Evolutionary conservation across 2,113 vertebrate species (phyloP).

Genomic region (rat (Rattus norvegicus)): DNA sequence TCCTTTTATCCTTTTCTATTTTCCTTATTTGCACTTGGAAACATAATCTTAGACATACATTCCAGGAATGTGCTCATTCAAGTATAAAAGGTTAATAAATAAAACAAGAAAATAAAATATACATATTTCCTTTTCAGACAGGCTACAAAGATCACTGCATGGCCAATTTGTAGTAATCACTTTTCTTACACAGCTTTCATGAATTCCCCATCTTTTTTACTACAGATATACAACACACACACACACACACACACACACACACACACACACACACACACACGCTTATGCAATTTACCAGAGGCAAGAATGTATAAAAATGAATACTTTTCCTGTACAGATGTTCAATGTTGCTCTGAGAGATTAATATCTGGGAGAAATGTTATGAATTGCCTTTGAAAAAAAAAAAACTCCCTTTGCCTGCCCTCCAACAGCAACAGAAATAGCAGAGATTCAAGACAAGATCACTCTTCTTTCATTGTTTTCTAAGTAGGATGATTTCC

Average conservation of each 20-base stretch:
- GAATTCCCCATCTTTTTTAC: not conserved
- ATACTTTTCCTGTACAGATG: not conserved
- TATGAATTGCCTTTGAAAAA: not conserved
- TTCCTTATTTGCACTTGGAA: not conserved
- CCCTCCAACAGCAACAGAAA: not conserved
- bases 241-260: not conserved
- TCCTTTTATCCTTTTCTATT: not conserved
- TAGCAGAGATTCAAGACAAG: not conserved
- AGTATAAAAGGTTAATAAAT: slow-evolving; percentile 9
- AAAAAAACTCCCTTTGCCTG: not conserved
- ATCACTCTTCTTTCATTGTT: not conserved
- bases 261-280: not conserved
- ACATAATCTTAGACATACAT: not conserved
- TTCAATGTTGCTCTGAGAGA: not conserved
- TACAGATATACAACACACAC: not conserved
- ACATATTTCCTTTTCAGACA: not conserved
- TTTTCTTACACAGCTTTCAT: not conserved
- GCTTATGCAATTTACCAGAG: not conserved
- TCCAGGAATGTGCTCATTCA: slow-evolving; percentile 7
- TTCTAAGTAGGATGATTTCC: not conserved
- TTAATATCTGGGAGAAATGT: slow-evolving; percentile 14
- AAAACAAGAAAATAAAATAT: not conserved
- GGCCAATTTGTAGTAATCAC: not conserved
- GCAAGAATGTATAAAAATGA: not conserved
- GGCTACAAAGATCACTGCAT: not conserved